Conservation (phyloP, 1,140 invertebrate genomes). For the Drosophila micromelanica region DNA sequence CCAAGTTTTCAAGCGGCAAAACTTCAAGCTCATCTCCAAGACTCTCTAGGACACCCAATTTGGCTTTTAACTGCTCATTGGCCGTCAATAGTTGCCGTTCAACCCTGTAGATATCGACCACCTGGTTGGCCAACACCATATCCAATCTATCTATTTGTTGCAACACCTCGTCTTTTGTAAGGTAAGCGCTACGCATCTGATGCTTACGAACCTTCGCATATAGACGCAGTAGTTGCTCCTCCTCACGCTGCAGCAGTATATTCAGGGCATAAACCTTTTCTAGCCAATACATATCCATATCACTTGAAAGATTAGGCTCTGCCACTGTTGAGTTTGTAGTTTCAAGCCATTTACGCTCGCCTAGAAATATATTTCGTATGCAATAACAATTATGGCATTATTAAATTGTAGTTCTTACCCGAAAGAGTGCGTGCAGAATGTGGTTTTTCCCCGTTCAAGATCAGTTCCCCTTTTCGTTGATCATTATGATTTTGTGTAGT, state of each 20-base stretch:
- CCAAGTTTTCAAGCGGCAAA: conserved; percentile 32
- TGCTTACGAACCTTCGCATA: conserved; percentile 88
- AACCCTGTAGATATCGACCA: conserved; percentile 87
- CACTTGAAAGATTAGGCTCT: conserved; percentile 3
- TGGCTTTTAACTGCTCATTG: conserved; percentile 87
- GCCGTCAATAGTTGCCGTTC: conserved; percentile 87
- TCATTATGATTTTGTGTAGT: conserved; percentile 10
- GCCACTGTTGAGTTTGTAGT: neutral
- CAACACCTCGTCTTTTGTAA: conserved; percentile 84
- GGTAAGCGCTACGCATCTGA: conserved; percentile 86
- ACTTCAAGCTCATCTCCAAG: conserved; percentile 87
- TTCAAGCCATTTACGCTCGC: neutral
- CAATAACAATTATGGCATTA: neutral
- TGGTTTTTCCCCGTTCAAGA: neutral
- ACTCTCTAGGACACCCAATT: conserved; percentile 87
- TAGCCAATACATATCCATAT: conserved; percentile 87
- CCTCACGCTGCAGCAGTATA: conserved; percentile 89
- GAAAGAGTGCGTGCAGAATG: too few species aligned
- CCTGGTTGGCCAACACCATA: conserved; percentile 86
- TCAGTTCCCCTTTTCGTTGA: conserved; percentile 58
- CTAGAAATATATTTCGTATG: neutral
- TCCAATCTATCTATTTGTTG: conserved; percentile 84
- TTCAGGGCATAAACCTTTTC: conserved; percentile 90
- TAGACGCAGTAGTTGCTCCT: conserved; percentile 88
- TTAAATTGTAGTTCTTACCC: neutral